These are phyloP conservation scores for Cricetomys ansorgei DNA, from an alignment of 2,113 vertebrate species.

Conservation along the genomic window DNA sequence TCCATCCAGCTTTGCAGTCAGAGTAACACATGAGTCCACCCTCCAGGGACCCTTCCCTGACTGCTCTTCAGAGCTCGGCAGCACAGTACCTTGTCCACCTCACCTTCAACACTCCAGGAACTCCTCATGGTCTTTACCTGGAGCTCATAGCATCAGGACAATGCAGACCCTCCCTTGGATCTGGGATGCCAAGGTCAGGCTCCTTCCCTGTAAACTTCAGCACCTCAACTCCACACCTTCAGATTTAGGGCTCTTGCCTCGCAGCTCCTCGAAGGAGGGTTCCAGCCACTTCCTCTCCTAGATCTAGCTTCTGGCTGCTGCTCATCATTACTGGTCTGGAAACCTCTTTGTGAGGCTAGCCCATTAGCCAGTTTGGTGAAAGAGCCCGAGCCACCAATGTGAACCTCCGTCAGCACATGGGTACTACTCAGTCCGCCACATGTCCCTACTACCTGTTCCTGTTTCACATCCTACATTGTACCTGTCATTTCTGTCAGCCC, in stretches of 20 bases:
- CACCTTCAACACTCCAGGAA: neutral
- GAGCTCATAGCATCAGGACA: accelerated
- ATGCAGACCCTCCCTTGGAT: neutral
- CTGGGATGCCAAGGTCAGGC: neutral
- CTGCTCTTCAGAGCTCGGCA: neutral
- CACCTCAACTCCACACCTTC: neutral
- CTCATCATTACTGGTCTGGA: neutral
- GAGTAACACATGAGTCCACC: neutral
- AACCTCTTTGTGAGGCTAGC: neutral
- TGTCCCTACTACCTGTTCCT: neutral
- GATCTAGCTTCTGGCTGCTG: neutral
- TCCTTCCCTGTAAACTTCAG: neutral
- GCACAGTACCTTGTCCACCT: neutral
- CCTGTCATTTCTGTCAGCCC: neutral
- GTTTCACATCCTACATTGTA: no score
- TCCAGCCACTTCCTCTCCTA: neutral
- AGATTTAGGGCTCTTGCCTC: neutral
- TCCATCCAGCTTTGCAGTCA: neutral
- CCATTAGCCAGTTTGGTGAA: neutral
- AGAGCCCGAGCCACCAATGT: neutral
- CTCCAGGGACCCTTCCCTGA: neutral
- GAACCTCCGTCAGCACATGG: neutral
- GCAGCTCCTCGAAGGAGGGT: neutral
- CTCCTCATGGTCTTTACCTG: neutral
- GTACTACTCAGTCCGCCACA: accelerated